These are phyloP conservation scores for Hermaeophaga mercurialis DNA, from an alignment of 2,888 invertebrate genomes.

Conservation along the genomic window DNA sequence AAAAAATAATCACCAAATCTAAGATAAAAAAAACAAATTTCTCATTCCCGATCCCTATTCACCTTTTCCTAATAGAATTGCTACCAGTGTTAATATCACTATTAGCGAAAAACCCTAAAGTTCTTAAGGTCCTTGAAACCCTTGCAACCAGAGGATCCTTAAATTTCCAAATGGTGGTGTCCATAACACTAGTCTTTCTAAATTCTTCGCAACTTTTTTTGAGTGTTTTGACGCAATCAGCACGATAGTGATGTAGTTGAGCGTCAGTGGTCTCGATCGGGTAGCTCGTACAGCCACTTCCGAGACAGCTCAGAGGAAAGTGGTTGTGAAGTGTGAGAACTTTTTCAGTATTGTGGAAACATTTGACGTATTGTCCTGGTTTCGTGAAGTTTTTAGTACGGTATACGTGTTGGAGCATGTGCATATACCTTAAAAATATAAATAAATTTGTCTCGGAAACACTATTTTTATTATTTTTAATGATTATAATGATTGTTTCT, in stretches of 20 bases:
- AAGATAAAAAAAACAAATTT: not conserved
- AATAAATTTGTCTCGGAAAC: constrained; percentile 57
- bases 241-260: constrained; percentile 91
- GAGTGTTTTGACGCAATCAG: constrained; percentile 87
- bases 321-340: constrained; percentile 91
- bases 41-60: constrained; percentile 9
- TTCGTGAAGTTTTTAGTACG: constrained; percentile 90
- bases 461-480: no score
- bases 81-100: constrained; percentile 28
- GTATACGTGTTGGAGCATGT: constrained; percentile 92
- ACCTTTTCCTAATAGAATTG: constrained; percentile 37
- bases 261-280: constrained; percentile 82
- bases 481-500: no score
- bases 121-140: constrained; percentile 71
- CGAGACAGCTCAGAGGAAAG: constrained; percentile 86
- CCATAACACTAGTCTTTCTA: constrained; percentile 79
- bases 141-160: constrained; percentile 75
- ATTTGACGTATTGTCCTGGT: constrained; percentile 91
- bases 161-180: constrained; percentile 87
- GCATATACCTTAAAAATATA: constrained; percentile 73
- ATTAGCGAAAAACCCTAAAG: constrained; percentile 69
- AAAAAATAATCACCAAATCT: not conserved
- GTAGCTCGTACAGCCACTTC: constrained; percentile 81
- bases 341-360: constrained; percentile 90
- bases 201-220: constrained; percentile 85